phyloP scores from a whole-genome alignment of 1,140 invertebrate genomes.

The Ruditapes philippinarum region DNA sequence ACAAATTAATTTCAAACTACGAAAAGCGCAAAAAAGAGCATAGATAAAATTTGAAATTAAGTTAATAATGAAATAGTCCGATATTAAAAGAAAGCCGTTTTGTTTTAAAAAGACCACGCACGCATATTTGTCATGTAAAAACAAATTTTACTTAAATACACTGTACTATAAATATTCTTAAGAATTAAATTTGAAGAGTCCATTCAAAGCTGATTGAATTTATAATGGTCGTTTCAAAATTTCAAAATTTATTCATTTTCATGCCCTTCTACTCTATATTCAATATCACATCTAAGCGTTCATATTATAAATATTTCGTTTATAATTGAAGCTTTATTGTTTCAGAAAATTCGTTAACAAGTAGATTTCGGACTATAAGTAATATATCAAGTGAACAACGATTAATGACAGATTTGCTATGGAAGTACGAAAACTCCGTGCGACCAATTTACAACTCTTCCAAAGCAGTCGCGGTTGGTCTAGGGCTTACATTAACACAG shows the following conservation, averaged over 20 bases:
- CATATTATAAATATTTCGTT: not conserved
- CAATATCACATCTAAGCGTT: too few species aligned
- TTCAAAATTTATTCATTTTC: too few species aligned
- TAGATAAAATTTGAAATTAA: too few species aligned
- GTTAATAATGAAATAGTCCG: too few species aligned
- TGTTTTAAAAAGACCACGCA: too few species aligned
- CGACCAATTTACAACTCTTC: conserved; percentile 98
- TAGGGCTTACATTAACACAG: conserved; percentile 99
- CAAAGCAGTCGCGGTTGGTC: conserved; percentile 97
- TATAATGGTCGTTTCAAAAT: not conserved
- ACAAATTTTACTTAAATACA: too few species aligned
- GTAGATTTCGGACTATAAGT: not conserved
- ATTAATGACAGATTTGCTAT: conserved; percentile 71
- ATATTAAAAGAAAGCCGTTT: too few species aligned
- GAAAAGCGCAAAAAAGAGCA: too few species aligned
- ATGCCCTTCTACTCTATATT: too few species aligned
- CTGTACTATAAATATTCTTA: too few species aligned
- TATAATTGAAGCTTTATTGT: not conserved
- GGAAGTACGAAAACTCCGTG: conserved; percentile 97
- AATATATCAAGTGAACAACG: conserved; percentile 73
- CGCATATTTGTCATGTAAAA: too few species aligned
- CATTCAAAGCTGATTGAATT: not conserved
- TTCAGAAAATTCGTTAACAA: not conserved
- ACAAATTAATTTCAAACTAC: too few species aligned
- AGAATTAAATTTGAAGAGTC: not conserved